Percentiles rank a stretch among this genome's conserved stretches.
phyloP scores from a whole-genome alignment of 2,797 vertebrate species.

The Lagocephalus sceleratus region DNA sequence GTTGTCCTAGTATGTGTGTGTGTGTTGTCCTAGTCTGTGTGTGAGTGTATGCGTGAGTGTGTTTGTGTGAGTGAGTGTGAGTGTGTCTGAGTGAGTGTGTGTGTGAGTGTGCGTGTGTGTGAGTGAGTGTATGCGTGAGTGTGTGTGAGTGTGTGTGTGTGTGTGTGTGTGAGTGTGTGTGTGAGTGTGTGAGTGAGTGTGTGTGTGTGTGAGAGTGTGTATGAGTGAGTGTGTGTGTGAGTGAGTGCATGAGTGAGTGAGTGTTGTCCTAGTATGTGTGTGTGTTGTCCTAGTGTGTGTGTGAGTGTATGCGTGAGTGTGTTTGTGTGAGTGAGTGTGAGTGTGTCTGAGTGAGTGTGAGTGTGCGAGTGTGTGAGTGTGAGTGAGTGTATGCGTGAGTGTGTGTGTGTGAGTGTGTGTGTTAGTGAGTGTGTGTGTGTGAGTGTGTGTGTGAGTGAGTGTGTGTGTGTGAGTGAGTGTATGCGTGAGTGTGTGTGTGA shows the following conservation, averaged over 20 bases:
- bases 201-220: no score
- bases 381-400: background rate
- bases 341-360: no score
- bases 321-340: no score
- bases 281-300: conserved; percentile 53
- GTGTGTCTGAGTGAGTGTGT: conserved; percentile 32
- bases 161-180: no score
- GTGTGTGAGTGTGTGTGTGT: background rate
- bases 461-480: no score
- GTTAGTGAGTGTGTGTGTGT: conserved; percentile 75
- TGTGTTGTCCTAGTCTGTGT: no score
- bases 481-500: background rate
- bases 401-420: background rate
- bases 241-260: background rate
- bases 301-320: background rate
- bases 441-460: background rate
- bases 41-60: background rate
- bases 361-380: conserved; percentile 76
- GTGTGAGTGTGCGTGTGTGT: background rate
- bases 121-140: conserved; percentile 71
- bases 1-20: conserved; percentile 55
- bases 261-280: no score
- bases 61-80: conserved; percentile 70
- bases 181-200: background rate
- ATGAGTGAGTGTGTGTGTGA: conserved; percentile 71